Evolutionary conservation across 2,888 invertebrate genomes (phyloP), one percentile per base, ranked within the genome.

Genomic region (Hypolimnas misippus): DNA sequence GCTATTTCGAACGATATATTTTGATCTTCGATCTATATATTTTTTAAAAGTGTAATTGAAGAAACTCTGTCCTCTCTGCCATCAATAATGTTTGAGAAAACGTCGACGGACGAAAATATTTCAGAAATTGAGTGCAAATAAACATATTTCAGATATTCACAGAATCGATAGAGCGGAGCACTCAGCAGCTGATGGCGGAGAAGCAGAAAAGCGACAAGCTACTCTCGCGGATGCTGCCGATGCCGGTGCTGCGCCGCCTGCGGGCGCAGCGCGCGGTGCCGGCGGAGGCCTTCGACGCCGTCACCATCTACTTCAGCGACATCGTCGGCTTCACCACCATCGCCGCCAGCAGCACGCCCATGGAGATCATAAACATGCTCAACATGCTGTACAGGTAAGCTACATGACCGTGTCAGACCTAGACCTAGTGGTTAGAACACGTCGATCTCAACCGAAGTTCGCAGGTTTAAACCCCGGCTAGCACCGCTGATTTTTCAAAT

Each of bases 231-330:
- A 94, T 94, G 94, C 83, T 94, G 53, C 94, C 94, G 0, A 73
- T 89, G 10, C 89, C 93, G 0, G 94, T 94, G 2, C 81, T 93
- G 8, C 79, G 84, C 57, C 84, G 93, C 57, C 79, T 94, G n/a
- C 82, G 93, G 6, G 92, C 92, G 0, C 92, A 93, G 71, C 82
- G 87, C 51, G 85, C 93, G 16, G 95, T 95, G 0, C 92, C 93
- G 0, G 95, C 95, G 0, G 95, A 95, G 76, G 91, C 93, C 0
- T 95, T 94, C 73, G 94, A 94, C 59, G 93, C 93, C 0, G 95
- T 95, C 51, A 95, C 95, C 1, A 94, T 95, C 63, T 95, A 94
- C 88, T 95, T 95, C 83, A 94, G 94, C 63, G 95, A 95, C 68
- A 95, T 95, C 65, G 94, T 95, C 29, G 95, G 95, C 2, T 95